Conservation (phyloP, 2,797 vertebrate species). For the Dipus sagitta region DNA sequence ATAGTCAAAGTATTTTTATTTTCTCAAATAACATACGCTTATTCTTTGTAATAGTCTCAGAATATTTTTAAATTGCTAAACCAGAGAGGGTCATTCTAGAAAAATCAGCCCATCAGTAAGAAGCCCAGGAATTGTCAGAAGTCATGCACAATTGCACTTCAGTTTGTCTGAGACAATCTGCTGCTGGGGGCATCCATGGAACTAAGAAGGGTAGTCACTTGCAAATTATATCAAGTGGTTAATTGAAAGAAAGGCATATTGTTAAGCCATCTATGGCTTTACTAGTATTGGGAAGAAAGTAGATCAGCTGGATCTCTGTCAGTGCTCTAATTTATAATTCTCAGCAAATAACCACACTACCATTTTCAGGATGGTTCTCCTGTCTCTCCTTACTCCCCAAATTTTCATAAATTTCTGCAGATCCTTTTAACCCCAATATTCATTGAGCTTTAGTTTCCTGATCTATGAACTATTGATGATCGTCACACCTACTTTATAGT, state of each 20-base stretch:
- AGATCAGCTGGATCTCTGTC: constrained; percentile 66
- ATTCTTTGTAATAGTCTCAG: background rate
- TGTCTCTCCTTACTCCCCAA: background rate
- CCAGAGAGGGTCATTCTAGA: background rate
- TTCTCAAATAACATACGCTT: background rate
- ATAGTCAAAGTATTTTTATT: background rate
- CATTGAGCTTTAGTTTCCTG: constrained; percentile 10
- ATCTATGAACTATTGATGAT: constrained; percentile 35
- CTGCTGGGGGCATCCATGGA: background rate
- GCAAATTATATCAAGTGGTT: constrained; percentile 57
- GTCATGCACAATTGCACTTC: constrained; percentile 22
- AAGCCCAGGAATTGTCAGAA: constrained; percentile 62
- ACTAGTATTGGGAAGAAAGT: constrained; percentile 55
- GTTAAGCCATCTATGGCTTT: constrained; percentile 63
- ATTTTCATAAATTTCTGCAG: background rate
- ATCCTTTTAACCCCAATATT: background rate
- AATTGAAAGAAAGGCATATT: constrained; percentile 74
- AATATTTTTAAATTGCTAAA: background rate
- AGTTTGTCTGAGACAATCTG: constrained; percentile 32
- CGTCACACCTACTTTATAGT: background rate
- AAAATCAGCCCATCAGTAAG: background rate
- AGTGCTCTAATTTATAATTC: constrained; percentile 69
- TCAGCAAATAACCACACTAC: constrained; percentile 60
- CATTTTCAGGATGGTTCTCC: constrained; percentile 51
- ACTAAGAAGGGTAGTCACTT: background rate